Percentiles rank a stretch among this genome's conserved stretches.
These are phyloP conservation scores for Drosophila insularis DNA, from an alignment of 1,140 invertebrate species.

Conservation along the genomic window DNA sequence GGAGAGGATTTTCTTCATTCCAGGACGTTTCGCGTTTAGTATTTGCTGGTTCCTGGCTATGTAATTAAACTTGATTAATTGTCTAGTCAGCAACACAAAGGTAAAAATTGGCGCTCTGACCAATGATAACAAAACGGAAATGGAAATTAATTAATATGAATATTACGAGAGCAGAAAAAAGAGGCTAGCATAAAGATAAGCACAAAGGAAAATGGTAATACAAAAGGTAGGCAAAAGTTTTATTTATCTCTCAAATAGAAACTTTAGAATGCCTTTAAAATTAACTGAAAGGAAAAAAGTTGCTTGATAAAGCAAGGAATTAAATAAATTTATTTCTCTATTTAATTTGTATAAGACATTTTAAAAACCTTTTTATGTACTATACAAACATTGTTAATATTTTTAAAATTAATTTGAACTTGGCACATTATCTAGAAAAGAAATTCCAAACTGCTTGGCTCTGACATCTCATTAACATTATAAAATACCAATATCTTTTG, in stretches of 20 bases:
- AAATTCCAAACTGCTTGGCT: too few species aligned
- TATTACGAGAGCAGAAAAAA: conserved; percentile 29
- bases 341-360: too few species aligned
- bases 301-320: too few species aligned
- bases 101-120: conserved; percentile 69
- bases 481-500: too few species aligned
- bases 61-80: conserved; percentile 81
- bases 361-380: too few species aligned
- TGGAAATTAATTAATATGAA: conserved; percentile 78
- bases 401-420: too few species aligned
- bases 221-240: conserved; percentile 12
- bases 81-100: conserved; percentile 69
- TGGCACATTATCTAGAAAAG: too few species aligned
- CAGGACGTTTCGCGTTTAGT: conserved; percentile 18
- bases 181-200: not conserved
- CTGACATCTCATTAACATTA: too few species aligned
- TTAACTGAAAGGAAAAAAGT: not conserved
- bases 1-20: conserved; percentile 8
- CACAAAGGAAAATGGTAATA: not conserved
- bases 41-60: conserved; percentile 28
- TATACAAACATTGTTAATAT: too few species aligned
- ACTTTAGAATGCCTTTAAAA: not conserved
- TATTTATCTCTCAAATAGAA: not conserved
- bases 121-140: conserved; percentile 76
- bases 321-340: too few species aligned